A percentile compares a stretch with the other conserved stretches of the same genome.
Evolutionary conservation across 2,113 vertebrate species (phyloP).

Genomic region (Grammomys dolichurus): DNA sequence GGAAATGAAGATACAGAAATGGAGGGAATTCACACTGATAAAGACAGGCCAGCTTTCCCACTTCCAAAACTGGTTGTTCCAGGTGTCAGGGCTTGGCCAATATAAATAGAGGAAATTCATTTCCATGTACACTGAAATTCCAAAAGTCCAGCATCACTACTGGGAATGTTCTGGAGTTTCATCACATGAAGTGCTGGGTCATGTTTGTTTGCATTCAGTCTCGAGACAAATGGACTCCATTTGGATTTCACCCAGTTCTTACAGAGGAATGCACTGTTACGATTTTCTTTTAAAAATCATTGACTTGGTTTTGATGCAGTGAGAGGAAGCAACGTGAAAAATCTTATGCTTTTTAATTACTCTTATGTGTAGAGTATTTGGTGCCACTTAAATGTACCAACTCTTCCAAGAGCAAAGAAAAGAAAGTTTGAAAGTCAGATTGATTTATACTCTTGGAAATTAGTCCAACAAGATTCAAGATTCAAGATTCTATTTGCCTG

Average conservation of each 20-base stretch:
- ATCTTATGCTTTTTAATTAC: neutral
- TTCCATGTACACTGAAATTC: conserved; percentile 50
- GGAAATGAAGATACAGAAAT: conserved; percentile 5
- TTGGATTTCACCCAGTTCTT: conserved; percentile 54
- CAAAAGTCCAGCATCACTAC: conserved; percentile 34
- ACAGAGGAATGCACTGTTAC: neutral
- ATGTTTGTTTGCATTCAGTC: conserved; percentile 64
- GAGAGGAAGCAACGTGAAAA: conserved; percentile 53
- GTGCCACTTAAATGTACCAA: neutral
- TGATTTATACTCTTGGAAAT: neutral
- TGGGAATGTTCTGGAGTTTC: conserved; percentile 51
- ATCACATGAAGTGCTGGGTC: conserved; percentile 44
- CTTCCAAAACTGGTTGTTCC: conserved; percentile 52
- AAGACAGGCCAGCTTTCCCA: conserved; percentile 35
- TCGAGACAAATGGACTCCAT: conserved; percentile 50
- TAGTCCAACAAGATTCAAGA: neutral
- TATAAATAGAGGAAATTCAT: conserved; percentile 58
- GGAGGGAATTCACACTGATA: conserved; percentile 36
- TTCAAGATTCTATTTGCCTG: neutral
- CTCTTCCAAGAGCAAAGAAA: conserved; percentile 53
- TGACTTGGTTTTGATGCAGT: neutral
- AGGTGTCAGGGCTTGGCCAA: neutral
- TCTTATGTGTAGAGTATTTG: conserved; percentile 56
- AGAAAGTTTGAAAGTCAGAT: neutral
- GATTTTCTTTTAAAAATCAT: conserved; percentile 1